Conservation (phyloP, 2,797 vertebrate species). For the Myioborus miniatus region DNA sequence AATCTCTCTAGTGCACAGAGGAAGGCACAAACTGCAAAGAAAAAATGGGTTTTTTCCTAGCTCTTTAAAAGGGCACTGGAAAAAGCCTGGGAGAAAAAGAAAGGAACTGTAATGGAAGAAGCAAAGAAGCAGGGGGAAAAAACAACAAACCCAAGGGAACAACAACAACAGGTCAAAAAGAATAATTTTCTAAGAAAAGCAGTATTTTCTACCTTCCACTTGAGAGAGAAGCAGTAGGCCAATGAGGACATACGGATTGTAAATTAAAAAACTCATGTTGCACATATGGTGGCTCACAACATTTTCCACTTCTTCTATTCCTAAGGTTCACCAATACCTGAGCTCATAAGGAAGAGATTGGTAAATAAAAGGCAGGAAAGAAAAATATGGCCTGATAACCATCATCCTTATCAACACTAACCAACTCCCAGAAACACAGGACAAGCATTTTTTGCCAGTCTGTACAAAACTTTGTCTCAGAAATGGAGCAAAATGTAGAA, state of each 20-base stretch:
- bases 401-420: neutral
- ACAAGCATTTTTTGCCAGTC: neutral
- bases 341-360: neutral
- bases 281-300: neutral
- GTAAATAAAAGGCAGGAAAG: neutral
- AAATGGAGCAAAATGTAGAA: neutral
- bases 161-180: fast-evolving
- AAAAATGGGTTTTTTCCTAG: neutral
- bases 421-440: neutral
- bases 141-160: fast-evolving
- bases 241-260: neutral
- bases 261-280: neutral
- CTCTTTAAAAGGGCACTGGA: neutral
- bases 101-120: neutral
- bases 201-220: neutral
- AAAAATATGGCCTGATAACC: neutral
- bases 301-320: neutral
- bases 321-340: neutral
- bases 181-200: neutral
- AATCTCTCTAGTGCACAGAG: neutral
- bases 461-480: neutral
- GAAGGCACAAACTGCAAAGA: neutral
- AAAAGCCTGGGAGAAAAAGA: neutral
- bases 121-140: neutral
- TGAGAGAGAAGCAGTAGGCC: neutral